Base-by-base conservation (phyloP, 2,797 vertebrate species). In the Cynodonichthys magdalenae region DNA sequence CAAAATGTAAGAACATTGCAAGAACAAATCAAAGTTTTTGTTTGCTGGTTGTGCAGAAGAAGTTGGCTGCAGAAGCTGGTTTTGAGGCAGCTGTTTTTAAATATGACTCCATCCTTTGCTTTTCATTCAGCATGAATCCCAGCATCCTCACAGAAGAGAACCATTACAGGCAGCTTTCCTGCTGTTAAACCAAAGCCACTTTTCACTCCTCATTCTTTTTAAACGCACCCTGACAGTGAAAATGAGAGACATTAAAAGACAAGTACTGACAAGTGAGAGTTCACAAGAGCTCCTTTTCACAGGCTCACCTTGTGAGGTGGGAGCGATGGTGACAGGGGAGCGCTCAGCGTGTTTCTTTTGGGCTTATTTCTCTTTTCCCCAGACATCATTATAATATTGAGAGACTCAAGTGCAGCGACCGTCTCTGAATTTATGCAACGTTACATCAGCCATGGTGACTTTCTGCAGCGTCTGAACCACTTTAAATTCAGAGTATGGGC, bases 341-440 rank as follows among this genome's bases (percentile, higher is more conserved):
- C 6, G 45, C 44, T 39, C 36, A 39, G 36, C 11, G 10, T 39
- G 36, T 39, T 39, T 46, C n/a, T 45, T 45, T 45, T 18, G 7
- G n/a, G 7, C 9, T 20, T 20, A 39, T 81, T 85, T 86, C 39
- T 8, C 29, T 80, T 66, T 3, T 12, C 77, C 52, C 45, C 18
- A 55, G 61, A 69, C 24, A 63, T 58, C 74, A 63, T 79, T 82
- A 69, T 66, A 88, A 86, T 88, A 89, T 88, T 80, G 79, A 83
- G 74, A 71, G 63, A 59, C 27, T 76, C 67, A 61, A 65, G 67
- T 60, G 50, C 71, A 57, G 39, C 59, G 41, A 58, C 69, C 66
- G 55, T 27, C 55, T 74, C 60, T 64, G 65, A 83, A 87, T 87
- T 71, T 77, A 74, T 81, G 64, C 77, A 77, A 58, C 70, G 78